Percentiles rank a stretch among this genome's conserved stretches.
phyloP scores from a whole-genome alignment of 1,140 invertebrate genomes.

The Pseudomyrmex sp. region DNA sequence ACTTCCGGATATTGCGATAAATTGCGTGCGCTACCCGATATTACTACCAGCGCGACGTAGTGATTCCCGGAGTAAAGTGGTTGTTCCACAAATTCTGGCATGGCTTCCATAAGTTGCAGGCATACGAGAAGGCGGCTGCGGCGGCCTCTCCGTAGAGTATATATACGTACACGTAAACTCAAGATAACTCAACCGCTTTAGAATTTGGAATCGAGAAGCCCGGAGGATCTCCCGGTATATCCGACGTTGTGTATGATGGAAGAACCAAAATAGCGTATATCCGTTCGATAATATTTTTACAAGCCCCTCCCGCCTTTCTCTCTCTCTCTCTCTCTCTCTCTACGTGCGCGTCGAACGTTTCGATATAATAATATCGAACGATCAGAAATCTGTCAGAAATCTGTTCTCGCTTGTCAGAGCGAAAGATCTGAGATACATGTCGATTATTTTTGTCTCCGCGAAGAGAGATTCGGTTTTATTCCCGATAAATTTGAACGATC shows the following conservation, averaged over 20 bases:
- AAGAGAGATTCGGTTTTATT: background rate
- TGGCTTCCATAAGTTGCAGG: constrained; percentile 59
- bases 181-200: constrained; percentile 61
- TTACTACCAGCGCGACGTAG: constrained; percentile 33
- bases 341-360: background rate
- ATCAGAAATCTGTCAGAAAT: constrained; percentile 4
- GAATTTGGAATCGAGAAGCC: constrained; percentile 43
- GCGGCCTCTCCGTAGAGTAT: background rate
- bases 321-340: background rate
- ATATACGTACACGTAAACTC: constrained; percentile 57
- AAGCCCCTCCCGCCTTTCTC: constrained; percentile 4
- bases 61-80: constrained; percentile 49
- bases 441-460: constrained; percentile 34
- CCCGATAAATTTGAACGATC: constrained; percentile 4
- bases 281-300: constrained; percentile 68
- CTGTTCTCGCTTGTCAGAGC: background rate
- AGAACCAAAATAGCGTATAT: constrained; percentile 60
- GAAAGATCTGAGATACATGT: background rate
- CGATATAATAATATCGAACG: background rate
- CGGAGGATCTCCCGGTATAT: constrained; percentile 16
- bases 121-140: background rate
- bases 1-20: constrained; percentile 60
- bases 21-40: constrained; percentile 55
- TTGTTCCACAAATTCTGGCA: constrained; percentile 58
- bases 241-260: constrained; percentile 21